phyloP scores from a whole-genome alignment of 2,888 invertebrate species.

The Eutolmus rufibarbis region DNA sequence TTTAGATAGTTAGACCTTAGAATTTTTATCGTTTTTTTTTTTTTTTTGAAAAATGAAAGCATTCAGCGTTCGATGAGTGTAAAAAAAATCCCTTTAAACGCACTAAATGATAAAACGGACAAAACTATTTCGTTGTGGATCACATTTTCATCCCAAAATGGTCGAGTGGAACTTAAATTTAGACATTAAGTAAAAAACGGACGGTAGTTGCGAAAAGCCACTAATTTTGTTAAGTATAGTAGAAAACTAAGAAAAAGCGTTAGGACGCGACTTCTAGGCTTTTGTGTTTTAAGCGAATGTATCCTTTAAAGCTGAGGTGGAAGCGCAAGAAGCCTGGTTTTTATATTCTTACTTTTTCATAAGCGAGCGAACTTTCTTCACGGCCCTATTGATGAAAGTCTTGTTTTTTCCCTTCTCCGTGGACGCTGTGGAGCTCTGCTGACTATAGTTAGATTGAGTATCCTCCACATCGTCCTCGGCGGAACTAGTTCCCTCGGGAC shows the following conservation, averaged over 20 bases:
- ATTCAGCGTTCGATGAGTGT: not conserved
- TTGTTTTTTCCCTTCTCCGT: conserved; percentile 70
- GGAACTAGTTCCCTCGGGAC: conserved; percentile 62
- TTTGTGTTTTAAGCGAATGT: conserved; percentile 11
- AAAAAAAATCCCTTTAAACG: conserved; percentile 5
- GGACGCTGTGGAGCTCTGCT: conserved; percentile 48
- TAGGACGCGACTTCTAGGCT: not conserved
- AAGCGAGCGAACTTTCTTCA: conserved; percentile 82
- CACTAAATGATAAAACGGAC: conserved; percentile 15
- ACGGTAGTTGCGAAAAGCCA: conserved; percentile 39
- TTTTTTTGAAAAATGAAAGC: not conserved
- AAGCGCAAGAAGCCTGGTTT: conserved; percentile 13
- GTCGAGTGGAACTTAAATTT: conserved; percentile 1
- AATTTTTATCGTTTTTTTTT: not conserved
- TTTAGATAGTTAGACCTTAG: not conserved
- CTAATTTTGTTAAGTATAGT: conserved; percentile 24
- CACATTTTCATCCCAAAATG: not conserved
- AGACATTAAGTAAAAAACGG: conserved; percentile 41
- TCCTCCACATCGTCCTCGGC: conserved; percentile 61
- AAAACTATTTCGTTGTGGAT: not conserved
- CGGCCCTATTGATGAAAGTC: conserved; percentile 86
- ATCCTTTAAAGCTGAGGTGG: conserved; percentile 18
- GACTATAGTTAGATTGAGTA: conserved; percentile 52
- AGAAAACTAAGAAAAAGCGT: conserved; percentile 17
- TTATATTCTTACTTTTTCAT: conserved; percentile 64